A percentile compares a stretch with the other conserved stretches of the same genome.
phyloP scores from a whole-genome alignment of 1,140 invertebrate genomes.

The Drosophila pallidifrons region DNA sequence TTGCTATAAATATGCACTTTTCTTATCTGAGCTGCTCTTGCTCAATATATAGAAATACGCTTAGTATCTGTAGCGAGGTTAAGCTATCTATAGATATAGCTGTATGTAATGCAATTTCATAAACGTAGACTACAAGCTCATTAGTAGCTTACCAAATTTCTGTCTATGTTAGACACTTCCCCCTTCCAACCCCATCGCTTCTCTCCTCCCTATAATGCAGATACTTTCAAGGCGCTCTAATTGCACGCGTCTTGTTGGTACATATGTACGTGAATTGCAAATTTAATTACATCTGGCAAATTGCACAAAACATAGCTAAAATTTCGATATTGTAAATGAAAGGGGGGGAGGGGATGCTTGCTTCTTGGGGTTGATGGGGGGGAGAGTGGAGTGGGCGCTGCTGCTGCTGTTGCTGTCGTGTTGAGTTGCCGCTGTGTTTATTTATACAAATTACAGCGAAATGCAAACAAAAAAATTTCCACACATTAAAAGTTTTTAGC shows the following conservation, averaged over 20 bases:
- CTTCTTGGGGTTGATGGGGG: background rate
- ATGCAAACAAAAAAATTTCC: conserved; percentile 63
- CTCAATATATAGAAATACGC: background rate
- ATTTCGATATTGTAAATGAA: conserved; percentile 19
- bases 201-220: background rate
- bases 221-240: conserved; percentile 56
- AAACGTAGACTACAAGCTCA: conserved; percentile 2
- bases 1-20: background rate
- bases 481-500: conserved; percentile 78
- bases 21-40: conserved; percentile 4
- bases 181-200: background rate
- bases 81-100: conserved; percentile 16
- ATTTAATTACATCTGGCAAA: conserved; percentile 53
- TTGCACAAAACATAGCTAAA: conserved; percentile 46
- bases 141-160: conserved; percentile 31
- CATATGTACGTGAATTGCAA: conserved; percentile 49
- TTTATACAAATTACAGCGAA: conserved; percentile 76
- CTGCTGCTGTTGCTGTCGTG: conserved; percentile 3
- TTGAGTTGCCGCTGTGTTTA: conserved; percentile 53
- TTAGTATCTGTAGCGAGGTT: background rate
- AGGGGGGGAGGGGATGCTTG: too few species aligned
- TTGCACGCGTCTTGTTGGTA: conserved; percentile 37
- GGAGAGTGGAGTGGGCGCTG: background rate
- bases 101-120: background rate
- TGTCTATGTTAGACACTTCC: background rate